Evolutionary conservation across 2,113 vertebrate species (phyloP), one percentile per base, ranked within the genome.

Genomic region (Triplophysa rosa): DNA sequence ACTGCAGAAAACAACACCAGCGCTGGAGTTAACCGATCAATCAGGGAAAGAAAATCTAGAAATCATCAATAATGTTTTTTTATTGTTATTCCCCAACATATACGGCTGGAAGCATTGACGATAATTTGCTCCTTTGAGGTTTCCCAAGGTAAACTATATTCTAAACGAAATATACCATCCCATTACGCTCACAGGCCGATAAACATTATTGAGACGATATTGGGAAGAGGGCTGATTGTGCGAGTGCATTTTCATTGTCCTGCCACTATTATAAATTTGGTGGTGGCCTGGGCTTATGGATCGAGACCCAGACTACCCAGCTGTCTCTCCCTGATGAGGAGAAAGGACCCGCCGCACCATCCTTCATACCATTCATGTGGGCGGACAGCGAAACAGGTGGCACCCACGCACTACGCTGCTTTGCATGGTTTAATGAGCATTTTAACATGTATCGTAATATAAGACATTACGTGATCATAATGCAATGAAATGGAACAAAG

Each of bases 261-360:
- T 92, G 92, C 91, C 92, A 92, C 88, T 88, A 91, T 93, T 93
- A 94, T 94, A 94, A 92, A 94, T 94, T 90, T 92, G 92, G 91
- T 87, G 77, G 87, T 87, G 89, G 87, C 87, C 78, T 52, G 69
- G 87, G 88, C 90, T 87, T 93, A 93, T 93, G 91, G 93, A 94
- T 94, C 90, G 91, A 89, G 84, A 84, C 82, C 86, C 86, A 85
- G 91, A 89, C 90, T 88, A 91, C 87, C 87, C 88, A 87, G 90
- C 85, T 89, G 89, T 90, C 89, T 83, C 86, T 91, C 91, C 91
- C 91, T 89, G 89, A 91, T 92, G 92, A 91, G 85, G 84, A 68
- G 80, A 69, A 47, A 26, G 64, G 79, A 87, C 86, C 88, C 78
- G 87, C 83, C 66, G 72, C 74, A 8, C 85, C 89, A 92, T 92